Evolutionary conservation across 2,113 vertebrate genomes (phyloP), one percentile per base, ranked within the genome.

Genomic region (human): DNA sequence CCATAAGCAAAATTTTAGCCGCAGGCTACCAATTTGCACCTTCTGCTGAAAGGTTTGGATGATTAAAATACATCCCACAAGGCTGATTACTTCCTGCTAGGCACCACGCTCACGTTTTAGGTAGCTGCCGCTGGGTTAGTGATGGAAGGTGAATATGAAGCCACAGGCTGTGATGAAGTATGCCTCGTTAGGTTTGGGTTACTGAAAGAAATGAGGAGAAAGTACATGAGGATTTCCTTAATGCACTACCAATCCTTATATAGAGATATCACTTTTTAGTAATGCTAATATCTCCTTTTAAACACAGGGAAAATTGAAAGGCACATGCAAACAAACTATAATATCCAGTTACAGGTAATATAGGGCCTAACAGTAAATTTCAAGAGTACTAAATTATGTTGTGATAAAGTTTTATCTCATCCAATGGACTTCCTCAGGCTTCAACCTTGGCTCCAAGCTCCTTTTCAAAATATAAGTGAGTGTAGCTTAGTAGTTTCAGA

Each of bases 1-100:
- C 75, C 64, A 90, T 84, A 95, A 94, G 75, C 57, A 88, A 90
- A 89, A 90, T 90, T 94, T 97, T 57, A 50, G 48, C 92, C 8
- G 16, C 38, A 87, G 79, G 94, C 70, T 89, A 94, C 83, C 59
- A 94, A 66, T 89, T 64, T 95, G 30, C 64, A 94, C 83, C 70
- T 35, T 98, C 59, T 25, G 57, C 64, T 81, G 80, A 75, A 82
- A 84, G 79, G 9, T 92, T 78, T 93, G 79, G 16, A 59, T 87
- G 78, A 32, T 84, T 93, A 87, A 86, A 0, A 7, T 14, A 32
- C 0, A 32, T 95, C 48, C 80, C 75, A 70, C 1, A 10, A 75
- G 75, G 73, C 82, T 91, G 91, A 92, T 93, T 55, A 79, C 82
- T 83, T 89, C 83, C 55, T 84, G 59, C 86, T 30, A 30, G 78